Evolutionary conservation across 1,140 invertebrate genomes (phyloP).

Genomic region (Tetramorium simillimum): DNA sequence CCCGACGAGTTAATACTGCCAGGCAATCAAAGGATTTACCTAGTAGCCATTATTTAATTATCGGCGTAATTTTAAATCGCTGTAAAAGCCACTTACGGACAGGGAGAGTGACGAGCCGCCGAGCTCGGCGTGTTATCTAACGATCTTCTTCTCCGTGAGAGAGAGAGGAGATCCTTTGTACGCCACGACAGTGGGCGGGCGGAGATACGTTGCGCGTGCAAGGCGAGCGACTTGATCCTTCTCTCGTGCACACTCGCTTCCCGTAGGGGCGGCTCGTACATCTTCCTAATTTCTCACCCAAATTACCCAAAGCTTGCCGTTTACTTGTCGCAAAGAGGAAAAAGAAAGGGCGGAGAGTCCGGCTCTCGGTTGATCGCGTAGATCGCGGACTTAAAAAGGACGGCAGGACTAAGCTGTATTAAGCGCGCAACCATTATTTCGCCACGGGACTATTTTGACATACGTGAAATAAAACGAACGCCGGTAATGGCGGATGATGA

Average conservation of each 20-base stretch:
- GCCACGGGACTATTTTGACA: slow-evolving; percentile 64
- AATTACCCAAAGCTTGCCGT: slow-evolving; percentile 8
- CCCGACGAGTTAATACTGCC: slow-evolving; percentile 60
- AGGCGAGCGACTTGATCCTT: not conserved
- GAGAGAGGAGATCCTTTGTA: slow-evolving; percentile 20
- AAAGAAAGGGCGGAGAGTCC: not conserved
- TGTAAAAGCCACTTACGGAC: slow-evolving; percentile 29
- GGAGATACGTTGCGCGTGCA: slow-evolving; percentile 9
- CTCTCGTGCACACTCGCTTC: not conserved
- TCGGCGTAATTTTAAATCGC: slow-evolving; percentile 16
- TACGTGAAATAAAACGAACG: slow-evolving; percentile 50
- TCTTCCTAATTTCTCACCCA: slow-evolving; percentile 6
- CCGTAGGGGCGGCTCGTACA: not conserved
- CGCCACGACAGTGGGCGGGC: slow-evolving; percentile 3
- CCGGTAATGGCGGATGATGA: slow-evolving; percentile 69
- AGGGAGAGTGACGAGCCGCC: slow-evolving; percentile 22
- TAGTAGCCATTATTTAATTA: slow-evolving; percentile 43
- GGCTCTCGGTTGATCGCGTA: not conserved
- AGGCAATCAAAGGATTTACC: slow-evolving; percentile 57
- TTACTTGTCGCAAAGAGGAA: not conserved
- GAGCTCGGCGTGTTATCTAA: slow-evolving; percentile 38
- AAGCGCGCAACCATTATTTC: slow-evolving; percentile 50
- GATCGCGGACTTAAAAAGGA: not conserved
- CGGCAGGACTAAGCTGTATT: slow-evolving; percentile 14
- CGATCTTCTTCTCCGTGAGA: not conserved